These are phyloP conservation scores for Aporrectodea caliginosa DNA, from an alignment of 1,140 invertebrate species.

Conservation along the genomic window DNA sequence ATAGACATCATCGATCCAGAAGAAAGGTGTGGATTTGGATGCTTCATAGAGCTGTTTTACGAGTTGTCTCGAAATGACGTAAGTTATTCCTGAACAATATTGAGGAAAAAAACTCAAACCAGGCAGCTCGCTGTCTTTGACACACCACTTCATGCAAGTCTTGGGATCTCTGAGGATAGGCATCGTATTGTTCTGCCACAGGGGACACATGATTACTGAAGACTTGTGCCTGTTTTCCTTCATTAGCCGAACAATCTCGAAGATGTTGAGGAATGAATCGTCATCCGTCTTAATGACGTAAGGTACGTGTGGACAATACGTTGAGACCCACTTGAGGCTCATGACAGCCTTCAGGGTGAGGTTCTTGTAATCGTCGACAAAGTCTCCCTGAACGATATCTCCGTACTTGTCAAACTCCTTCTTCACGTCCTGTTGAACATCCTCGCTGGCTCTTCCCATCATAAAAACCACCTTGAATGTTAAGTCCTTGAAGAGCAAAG, in stretches of 20 bases:
- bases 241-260: constrained; percentile 28
- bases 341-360: constrained; percentile 83
- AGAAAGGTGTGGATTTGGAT: constrained; percentile 44
- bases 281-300: constrained; percentile 60
- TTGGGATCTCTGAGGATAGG: constrained; percentile 6
- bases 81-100: constrained; percentile 57
- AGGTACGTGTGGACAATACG: constrained; percentile 62
- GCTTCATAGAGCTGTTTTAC: constrained; percentile 45
- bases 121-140: constrained; percentile 50
- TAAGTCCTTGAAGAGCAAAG: constrained; percentile 32
- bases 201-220: not conserved
- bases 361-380: constrained; percentile 75
- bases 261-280: constrained; percentile 59
- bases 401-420: constrained; percentile 62
- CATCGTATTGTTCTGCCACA: not conserved
- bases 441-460: constrained; percentile 57
- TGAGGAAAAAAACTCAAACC: constrained; percentile 48
- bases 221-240: not conserved
- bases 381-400: constrained; percentile 76
- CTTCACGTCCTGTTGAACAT: constrained; percentile 54
- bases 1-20: constrained; percentile 57
- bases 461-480: constrained; percentile 62
- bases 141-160: constrained; percentile 52
- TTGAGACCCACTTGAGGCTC: constrained; percentile 69
- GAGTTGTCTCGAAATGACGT: constrained; percentile 52